phyloP scores from a whole-genome alignment of 2,888 invertebrate genomes.

The Agriopis leucophaearia region DNA sequence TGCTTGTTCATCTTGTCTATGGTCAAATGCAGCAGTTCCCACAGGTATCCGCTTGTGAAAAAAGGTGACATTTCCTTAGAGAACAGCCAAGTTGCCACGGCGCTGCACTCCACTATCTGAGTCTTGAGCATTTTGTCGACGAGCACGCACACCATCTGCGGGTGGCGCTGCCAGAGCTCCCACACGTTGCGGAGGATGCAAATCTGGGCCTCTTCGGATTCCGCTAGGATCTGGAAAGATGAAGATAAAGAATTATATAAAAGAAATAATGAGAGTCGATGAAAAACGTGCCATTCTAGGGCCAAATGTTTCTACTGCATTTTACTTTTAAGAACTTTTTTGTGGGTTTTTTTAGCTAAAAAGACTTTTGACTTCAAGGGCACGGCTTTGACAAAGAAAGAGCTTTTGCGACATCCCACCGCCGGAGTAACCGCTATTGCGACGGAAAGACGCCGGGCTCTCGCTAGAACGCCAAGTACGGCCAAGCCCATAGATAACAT shows the following conservation, averaged over 20 bases:
- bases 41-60: slow-evolving; percentile 97
- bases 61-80: slow-evolving; percentile 94
- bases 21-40: slow-evolving; percentile 98
- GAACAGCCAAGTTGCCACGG: slow-evolving; percentile 99
- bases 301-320: too few relatives aligned
- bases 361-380: too few relatives aligned
- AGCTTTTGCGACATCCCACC: too few relatives aligned
- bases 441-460: too few relatives aligned
- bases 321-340: too few relatives aligned
- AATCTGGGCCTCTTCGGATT: slow-evolving; percentile 98
- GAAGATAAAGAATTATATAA: neutral
- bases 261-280: too few relatives aligned
- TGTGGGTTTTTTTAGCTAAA: too few relatives aligned
- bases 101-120: slow-evolving; percentile 98
- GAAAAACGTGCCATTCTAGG: too few relatives aligned
- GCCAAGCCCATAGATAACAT: too few relatives aligned
- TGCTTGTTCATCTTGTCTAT: slow-evolving; percentile 99
- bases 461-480: too few relatives aligned
- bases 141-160: slow-evolving; percentile 98
- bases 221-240: slow-evolving; percentile 91
- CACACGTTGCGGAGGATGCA: slow-evolving; percentile 96
- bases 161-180: slow-evolving; percentile 98
- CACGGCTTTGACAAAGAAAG: too few relatives aligned
- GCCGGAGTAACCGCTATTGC: too few relatives aligned
- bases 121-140: slow-evolving; percentile 99